Evolutionary conservation across 2,113 vertebrate species (phyloP).

Genomic region (Pao palembangensis): DNA sequence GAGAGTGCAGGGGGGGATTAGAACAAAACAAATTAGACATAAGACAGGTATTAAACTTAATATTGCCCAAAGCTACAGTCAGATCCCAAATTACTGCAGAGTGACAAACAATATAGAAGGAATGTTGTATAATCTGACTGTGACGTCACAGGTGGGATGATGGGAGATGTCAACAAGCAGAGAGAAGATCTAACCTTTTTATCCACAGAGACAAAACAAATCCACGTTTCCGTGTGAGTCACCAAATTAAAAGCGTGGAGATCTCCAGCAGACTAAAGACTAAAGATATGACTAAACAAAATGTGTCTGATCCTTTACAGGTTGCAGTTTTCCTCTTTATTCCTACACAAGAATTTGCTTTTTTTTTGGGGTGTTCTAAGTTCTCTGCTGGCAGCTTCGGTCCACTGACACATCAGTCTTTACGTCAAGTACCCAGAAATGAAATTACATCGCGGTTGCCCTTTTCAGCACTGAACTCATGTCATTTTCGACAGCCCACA

Average conservation of each 20-base stretch:
- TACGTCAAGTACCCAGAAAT: constrained; percentile 37
- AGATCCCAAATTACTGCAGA: constrained; percentile 49
- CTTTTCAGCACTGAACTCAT: constrained; percentile 36
- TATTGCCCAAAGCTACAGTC: constrained; percentile 53
- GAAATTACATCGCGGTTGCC: constrained; percentile 28
- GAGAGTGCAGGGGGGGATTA: background rate
- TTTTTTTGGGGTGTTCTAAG: background rate
- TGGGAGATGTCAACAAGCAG: constrained; percentile 27
- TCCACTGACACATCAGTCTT: constrained; percentile 37
- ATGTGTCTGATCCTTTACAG: too few species aligned
- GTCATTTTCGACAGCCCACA: constrained; percentile 36
- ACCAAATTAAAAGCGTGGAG: constrained; percentile 31
- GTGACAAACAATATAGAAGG: constrained; percentile 47
- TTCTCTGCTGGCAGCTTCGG: constrained; percentile 24
- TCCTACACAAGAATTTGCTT: too few species aligned
- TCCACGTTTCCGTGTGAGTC: constrained; percentile 16
- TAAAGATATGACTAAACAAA: background rate
- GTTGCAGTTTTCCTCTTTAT: too few species aligned
- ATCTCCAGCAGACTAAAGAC: constrained; percentile 26
- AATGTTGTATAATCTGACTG: constrained; percentile 38
- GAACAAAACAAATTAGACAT: constrained; percentile 25
- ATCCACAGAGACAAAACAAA: constrained; percentile 26
- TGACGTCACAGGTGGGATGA: constrained; percentile 37
- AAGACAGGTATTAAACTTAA: constrained; percentile 51
- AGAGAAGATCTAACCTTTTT: constrained; percentile 20